A percentile compares a stretch with the other conserved stretches of the same genome.
Evolutionary conservation across 1,140 invertebrate genomes (phyloP).

Genomic region (Ganaspis sp.): DNA sequence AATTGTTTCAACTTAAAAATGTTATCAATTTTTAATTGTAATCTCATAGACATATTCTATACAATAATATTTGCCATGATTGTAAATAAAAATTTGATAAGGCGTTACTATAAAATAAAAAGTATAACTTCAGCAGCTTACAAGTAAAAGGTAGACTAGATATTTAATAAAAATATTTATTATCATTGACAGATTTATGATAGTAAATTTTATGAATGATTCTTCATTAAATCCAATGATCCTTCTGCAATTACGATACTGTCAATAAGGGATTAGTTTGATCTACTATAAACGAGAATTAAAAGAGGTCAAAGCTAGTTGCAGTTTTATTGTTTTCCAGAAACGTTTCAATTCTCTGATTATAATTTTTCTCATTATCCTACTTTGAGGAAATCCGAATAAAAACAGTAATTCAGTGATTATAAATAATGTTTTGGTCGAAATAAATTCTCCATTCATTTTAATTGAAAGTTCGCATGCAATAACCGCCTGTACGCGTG

Average conservation of each 20-base stretch:
- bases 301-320: background rate
- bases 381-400: too few species aligned
- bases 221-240: background rate
- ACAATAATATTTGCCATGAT: background rate
- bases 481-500: too few species aligned
- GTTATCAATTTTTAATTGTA: background rate
- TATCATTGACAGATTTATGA: slow-evolving; percentile 6
- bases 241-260: slow-evolving; percentile 9
- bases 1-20: background rate
- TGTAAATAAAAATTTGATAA: background rate
- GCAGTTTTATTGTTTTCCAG: background rate
- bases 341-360: background rate
- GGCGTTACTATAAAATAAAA: background rate
- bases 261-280: background rate
- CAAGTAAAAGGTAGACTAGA: background rate
- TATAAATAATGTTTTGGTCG: too few species aligned
- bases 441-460: too few species aligned
- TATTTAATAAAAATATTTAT: background rate
- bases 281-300: background rate
- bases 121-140: background rate
- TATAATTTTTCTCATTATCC: background rate
- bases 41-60: background rate
- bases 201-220: background rate
- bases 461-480: too few species aligned
- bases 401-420: background rate